phyloP scores from a whole-genome alignment of 2,888 invertebrate species.

The Agonopterix arenella region DNA sequence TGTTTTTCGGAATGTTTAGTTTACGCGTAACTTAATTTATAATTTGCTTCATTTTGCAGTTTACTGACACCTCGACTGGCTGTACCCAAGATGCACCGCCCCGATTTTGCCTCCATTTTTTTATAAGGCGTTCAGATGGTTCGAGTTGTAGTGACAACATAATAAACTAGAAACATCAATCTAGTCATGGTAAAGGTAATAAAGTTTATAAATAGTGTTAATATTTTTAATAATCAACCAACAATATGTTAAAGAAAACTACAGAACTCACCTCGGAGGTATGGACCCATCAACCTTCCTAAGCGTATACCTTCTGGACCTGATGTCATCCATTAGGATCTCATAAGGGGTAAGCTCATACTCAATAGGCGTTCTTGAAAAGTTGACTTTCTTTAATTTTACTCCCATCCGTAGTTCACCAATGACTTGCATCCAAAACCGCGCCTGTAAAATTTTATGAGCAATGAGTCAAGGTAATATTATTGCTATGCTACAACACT shows the following conservation, averaged over 20 bases:
- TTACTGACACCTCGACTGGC: background rate
- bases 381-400: slow-evolving; percentile 91
- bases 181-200: no score
- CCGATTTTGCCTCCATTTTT: no score
- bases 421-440: slow-evolving; percentile 97
- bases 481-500: slow-evolving; percentile 31
- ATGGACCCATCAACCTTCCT: slow-evolving; percentile 90
- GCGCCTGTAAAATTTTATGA: slow-evolving; percentile 79
- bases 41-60: background rate
- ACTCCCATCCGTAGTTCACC: slow-evolving; percentile 94
- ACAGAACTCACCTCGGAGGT: slow-evolving; percentile 72
- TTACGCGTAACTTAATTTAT: background rate
- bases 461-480: slow-evolving; percentile 12
- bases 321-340: slow-evolving; percentile 97
- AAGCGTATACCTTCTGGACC: slow-evolving; percentile 91
- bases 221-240: no score
- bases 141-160: no score
- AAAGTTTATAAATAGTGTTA: no score
- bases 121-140: background rate
- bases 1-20: no score
- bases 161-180: background rate
- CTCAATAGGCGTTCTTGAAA: slow-evolving; percentile 87
- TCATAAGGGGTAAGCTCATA: slow-evolving; percentile 97
- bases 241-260: no score
- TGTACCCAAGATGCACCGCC: no score